Evolutionary conservation across 2,797 vertebrate species (phyloP).

Genomic region (Cryptoblepharus egeriae): DNA sequence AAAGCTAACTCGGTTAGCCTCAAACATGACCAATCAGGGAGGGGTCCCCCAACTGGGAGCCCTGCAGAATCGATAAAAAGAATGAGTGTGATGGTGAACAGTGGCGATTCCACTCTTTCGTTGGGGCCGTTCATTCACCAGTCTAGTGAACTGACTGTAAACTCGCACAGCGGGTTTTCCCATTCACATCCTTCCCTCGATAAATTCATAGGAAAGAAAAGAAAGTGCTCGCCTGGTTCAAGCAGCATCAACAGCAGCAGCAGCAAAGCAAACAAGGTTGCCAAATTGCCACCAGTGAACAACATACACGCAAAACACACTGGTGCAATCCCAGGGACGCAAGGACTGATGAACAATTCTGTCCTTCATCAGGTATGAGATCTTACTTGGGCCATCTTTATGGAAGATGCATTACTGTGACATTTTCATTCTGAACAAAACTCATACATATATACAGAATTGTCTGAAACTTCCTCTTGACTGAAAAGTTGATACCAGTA

Average conservation of each 20-base stretch:
- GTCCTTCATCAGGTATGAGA: conserved; percentile 94
- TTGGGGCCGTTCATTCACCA: conserved; percentile 96
- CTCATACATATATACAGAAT: background rate
- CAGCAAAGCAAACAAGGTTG: conserved; percentile 89
- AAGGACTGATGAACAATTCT: conserved; percentile 91
- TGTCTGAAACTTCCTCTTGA: background rate
- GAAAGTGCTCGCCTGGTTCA: conserved; percentile 90
- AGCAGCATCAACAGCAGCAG: conserved; percentile 78
- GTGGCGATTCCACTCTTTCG: conserved; percentile 95
- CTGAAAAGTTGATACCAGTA: background rate
- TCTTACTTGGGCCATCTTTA: background rate
- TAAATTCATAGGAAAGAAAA: conserved; percentile 92
- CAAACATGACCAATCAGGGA: conserved; percentile 88
- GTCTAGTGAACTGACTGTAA: conserved; percentile 76
- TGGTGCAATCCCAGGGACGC: conserved; percentile 88
- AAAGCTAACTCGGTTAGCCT: conserved; percentile 88
- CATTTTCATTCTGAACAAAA: background rate
- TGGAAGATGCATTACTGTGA: background rate
- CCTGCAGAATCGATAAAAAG: conserved; percentile 96
- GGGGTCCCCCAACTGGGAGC: conserved; percentile 88
- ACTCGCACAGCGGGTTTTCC: conserved; percentile 83
- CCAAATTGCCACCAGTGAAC: conserved; percentile 93
- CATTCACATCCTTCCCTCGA: conserved; percentile 87
- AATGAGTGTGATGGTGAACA: conserved; percentile 99
- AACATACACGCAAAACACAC: conserved; percentile 94